These are phyloP conservation scores for Leucozona laternaria DNA, from an alignment of 2,888 invertebrate genomes.

Conservation along the genomic window DNA sequence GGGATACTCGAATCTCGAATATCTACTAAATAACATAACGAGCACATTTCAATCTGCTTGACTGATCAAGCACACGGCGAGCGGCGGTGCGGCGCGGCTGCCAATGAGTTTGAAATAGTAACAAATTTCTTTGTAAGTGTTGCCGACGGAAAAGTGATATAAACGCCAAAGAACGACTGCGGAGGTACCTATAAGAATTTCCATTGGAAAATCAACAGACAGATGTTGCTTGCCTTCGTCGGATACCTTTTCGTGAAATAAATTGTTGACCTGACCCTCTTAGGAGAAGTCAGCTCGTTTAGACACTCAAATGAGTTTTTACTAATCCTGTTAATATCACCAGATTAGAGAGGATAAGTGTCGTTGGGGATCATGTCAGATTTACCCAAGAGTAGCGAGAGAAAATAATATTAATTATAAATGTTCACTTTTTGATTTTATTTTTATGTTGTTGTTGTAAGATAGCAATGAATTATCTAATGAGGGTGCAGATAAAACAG, in stretches of 20 bases:
- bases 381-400: constrained; percentile 9
- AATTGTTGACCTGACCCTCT: constrained; percentile 73
- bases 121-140: constrained; percentile 37
- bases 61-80: constrained; percentile 28
- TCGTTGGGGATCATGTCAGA: constrained; percentile 63
- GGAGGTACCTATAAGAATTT: constrained; percentile 1
- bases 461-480: not conserved
- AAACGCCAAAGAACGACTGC: not conserved
- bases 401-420: constrained; percentile 29
- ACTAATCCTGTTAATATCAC: constrained; percentile 73
- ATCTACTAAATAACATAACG: constrained; percentile 32
- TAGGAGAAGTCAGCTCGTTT: constrained; percentile 68
- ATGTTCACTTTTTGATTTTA: constrained; percentile 36
- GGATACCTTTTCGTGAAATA: constrained; percentile 69
- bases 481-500: not conserved
- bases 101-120: constrained; percentile 54
- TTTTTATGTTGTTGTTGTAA: not conserved
- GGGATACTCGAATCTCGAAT: constrained; percentile 17
- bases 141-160: constrained; percentile 46
- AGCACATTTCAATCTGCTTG: constrained; percentile 55
- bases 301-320: constrained; percentile 71
- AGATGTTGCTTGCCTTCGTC: constrained; percentile 51
- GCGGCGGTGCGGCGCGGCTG: not conserved
- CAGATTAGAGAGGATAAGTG: constrained; percentile 73
- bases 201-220: constrained; percentile 42